Base-by-base conservation (phyloP, 1,140 invertebrate species). In the Heliconius eleuchia region DNA sequence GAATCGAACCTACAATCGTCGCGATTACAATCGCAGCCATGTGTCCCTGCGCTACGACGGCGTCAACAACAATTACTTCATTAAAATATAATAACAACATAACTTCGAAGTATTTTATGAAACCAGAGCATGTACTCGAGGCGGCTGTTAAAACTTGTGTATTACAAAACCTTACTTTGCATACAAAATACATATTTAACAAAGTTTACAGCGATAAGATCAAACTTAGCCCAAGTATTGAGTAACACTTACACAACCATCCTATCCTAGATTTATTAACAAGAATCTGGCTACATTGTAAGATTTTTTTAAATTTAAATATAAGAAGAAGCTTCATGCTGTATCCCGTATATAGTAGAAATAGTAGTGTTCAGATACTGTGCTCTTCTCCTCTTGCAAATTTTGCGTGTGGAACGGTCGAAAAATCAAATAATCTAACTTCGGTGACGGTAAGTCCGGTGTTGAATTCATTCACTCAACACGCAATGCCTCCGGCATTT, bases 151-250 rank as follows among this genome's bases (percentile, higher is more conserved):
- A 66, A 66, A 66, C 60, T 66, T 66, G 60, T 66, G 60, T 66
- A 66, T 30, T 66, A 66, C 60, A 55, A 70, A 76, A 50, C 60
- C 74, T 76, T 19, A 55, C 55, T 76, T 76, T 70, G 74, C 74
- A 76, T 76, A 76, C 66, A 76, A 76, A 76, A 76, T 76, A 76
- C 74, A 76, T 76, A 76, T 76, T 76, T 76, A 76, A 76, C 74
- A 39, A 30, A 66, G 60, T 66, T 66, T 16, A 27, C 60, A 30
- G 19, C 27, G 60, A 66, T 66, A 66, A 66, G 60, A 66, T 70
- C 66, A 71, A 76, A 76, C 60, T 76, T 34, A 76, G 74, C 34
- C 23, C 11, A 66, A 66, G 60, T 66, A 66, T 66, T 66, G 60
- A 30, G 27, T 27, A 66, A 27, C 23, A 30, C 60, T 66, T 66